Base-by-base conservation (phyloP, 2,113 vertebrate species). In the Caretta caretta region DNA sequence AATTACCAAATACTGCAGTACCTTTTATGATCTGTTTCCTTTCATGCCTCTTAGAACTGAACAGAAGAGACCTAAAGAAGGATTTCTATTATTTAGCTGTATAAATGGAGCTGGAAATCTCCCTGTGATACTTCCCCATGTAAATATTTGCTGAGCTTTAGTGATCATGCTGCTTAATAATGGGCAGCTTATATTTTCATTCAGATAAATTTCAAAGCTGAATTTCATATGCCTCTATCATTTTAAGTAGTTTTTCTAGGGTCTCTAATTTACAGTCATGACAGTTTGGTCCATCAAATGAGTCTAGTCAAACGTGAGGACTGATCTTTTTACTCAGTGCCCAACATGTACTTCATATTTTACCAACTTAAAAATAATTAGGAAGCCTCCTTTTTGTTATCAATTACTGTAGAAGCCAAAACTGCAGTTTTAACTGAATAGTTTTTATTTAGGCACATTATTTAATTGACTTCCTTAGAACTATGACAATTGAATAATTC, bases 141-240 rank as follows among this genome's bases (percentile, higher is more conserved):
- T 95, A 92, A 94, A 90, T 96, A 96, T 87, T 93, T 96, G 59
- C 62, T 81, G 90, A 93, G 59, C 87, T 91, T 90, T 92, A 94
- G 72, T 85, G 93, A 93, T 85, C 51, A 51, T 5, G 49, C 24
- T 48, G 17, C 76, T 80, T 92, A 93, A 65, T 0, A 1, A 57
- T 53, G 49, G 38, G 35, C 42, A 93, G 80, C 62, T 76, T 84
- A 76, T 86, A 83, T 16, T 87, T 89, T 4, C 81, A 79, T 93
- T 93, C 85, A 91, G 29, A 88, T 19, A 3, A 49, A 20, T 79
- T 92, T 75, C 19, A 65, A 82, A 85, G 16, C 12, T 31, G 56
- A 62, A 54, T 93, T 88, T 86, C 19, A 90, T 11, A 93, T 53
- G 72, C 91, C 86, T 88, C 48, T 46, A 14, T 2, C 79, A 3